These are phyloP conservation scores for Myotis pilosus DNA, from an alignment of 2,797 vertebrate genomes.

Conservation along the genomic window DNA sequence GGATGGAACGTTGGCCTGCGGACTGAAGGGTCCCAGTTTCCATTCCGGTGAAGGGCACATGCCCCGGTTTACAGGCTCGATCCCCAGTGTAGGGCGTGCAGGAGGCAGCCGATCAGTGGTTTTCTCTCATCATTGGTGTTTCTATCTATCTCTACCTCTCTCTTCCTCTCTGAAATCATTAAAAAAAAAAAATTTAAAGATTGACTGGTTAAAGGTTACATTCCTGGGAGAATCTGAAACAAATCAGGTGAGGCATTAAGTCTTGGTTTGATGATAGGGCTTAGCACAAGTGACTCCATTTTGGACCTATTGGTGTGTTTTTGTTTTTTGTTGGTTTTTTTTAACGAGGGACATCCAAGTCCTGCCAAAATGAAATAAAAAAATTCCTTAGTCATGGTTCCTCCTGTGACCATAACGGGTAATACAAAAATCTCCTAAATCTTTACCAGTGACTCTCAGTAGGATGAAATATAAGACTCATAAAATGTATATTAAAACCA, in stretches of 20 bases:
- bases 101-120: no score
- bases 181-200: neutral
- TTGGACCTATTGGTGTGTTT: neutral
- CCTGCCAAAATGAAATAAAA: neutral
- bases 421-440: slow-evolving; percentile 55
- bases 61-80: no score
- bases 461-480: slow-evolving; percentile 49
- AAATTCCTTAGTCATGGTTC: neutral
- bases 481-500: slow-evolving; percentile 36
- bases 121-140: no score
- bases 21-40: no score
- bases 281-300: neutral
- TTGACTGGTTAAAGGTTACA: neutral
- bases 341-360: neutral
- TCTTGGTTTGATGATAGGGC: neutral
- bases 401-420: neutral
- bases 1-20: no score
- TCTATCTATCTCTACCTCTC: no score
- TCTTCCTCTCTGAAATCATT: no score
- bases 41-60: no score
- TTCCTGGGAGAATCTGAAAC: neutral
- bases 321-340: neutral
- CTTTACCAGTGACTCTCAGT: slow-evolving; percentile 52
- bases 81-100: no score
- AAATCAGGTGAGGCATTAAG: neutral